Conservation (phyloP, 53 echinoderm and acorn worm genomes). For the Zoroaster sp. region DNA sequence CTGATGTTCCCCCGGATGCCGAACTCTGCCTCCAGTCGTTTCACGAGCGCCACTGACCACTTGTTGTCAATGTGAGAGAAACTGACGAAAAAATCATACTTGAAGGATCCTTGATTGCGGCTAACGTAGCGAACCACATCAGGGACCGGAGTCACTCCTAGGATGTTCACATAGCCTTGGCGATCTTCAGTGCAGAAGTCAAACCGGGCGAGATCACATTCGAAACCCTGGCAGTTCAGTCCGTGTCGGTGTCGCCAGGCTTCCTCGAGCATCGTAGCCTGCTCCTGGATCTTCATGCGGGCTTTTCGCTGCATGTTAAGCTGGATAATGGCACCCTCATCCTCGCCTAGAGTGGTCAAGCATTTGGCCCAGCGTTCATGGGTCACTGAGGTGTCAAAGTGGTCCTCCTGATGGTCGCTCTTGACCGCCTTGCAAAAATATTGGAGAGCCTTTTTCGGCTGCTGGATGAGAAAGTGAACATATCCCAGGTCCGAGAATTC, state of each 20-base stretch:
- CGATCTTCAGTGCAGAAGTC: slow-evolving; percentile 78
- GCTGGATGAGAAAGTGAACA: slow-evolving; percentile 54
- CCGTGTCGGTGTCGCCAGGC: slow-evolving; percentile 75
- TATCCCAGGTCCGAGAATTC: slow-evolving; percentile 88
- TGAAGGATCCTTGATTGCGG: slow-evolving; percentile 38
- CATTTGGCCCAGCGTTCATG: slow-evolving; percentile 83
- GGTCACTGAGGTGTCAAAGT: slow-evolving; percentile 69
- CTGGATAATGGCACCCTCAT: slow-evolving; percentile 66
- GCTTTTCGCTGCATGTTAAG: slow-evolving; percentile 24
- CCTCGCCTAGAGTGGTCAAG: slow-evolving; percentile 68
- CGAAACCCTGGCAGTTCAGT: slow-evolving; percentile 81
- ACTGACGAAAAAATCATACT: slow-evolving; percentile 86
- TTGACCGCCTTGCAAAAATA: slow-evolving; percentile 74
- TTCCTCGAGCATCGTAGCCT: slow-evolving; percentile 52
- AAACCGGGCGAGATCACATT: slow-evolving; percentile 79
- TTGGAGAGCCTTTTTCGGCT: slow-evolving; percentile 70
- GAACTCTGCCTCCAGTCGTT: slow-evolving; percentile 76
- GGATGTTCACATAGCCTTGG: slow-evolving; percentile 77
- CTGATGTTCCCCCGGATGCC: slow-evolving; percentile 73
- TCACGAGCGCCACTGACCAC: slow-evolving; percentile 82
- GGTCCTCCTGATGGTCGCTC: slow-evolving; percentile 63
- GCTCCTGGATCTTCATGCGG: slow-evolving; percentile 31
- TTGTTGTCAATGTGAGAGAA: slow-evolving; percentile 91
- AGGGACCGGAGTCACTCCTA: slow-evolving; percentile 50
- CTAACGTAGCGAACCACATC: background rate